phyloP scores from a whole-genome alignment of 1,140 invertebrate genomes.

The Oryzaephilus surinamensis region DNA sequence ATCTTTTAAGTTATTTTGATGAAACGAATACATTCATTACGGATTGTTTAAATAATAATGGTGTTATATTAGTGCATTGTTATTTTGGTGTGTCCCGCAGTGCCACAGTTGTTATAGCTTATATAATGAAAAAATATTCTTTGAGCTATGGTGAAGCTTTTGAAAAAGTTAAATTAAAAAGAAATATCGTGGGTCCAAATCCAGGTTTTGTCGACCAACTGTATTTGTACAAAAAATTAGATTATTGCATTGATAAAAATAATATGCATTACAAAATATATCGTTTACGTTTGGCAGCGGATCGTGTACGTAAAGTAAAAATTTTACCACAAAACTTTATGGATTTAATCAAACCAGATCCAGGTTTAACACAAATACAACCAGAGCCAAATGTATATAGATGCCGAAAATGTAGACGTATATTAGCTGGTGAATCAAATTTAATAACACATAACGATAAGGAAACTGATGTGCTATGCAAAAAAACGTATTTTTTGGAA shows the following conservation, averaged over 20 bases:
- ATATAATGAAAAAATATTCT: constrained; percentile 71
- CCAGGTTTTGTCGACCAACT: constrained; percentile 61
- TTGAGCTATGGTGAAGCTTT: constrained; percentile 62
- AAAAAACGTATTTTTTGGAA: constrained; percentile 66
- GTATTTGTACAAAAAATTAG: constrained; percentile 66
- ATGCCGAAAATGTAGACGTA: constrained; percentile 66
- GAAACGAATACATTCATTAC: constrained; percentile 63
- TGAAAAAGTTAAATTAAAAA: constrained; percentile 34
- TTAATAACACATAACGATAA: constrained; percentile 56
- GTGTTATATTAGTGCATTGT: constrained; percentile 68
- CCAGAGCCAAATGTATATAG: constrained; percentile 73
- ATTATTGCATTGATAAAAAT: constrained; percentile 54
- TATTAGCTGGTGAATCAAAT: constrained; percentile 68
- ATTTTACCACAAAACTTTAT: constrained; percentile 67
- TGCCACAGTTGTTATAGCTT: constrained; percentile 71
- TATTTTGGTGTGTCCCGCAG: constrained; percentile 81
- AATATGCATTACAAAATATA: constrained; percentile 68
- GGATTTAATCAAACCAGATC: constrained; percentile 68
- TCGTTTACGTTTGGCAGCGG: constrained; percentile 63
- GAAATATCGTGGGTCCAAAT: constrained; percentile 23
- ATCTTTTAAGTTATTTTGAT: constrained; percentile 66
- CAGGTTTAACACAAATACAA: constrained; percentile 58
- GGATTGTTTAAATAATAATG: constrained; percentile 39
- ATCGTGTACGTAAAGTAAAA: constrained; percentile 69
- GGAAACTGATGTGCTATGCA: constrained; percentile 42